A percentile compares a stretch with the other conserved stretches of the same genome.
Conservation (phyloP, 2,888 invertebrate species). For the Troilus luridus region DNA sequence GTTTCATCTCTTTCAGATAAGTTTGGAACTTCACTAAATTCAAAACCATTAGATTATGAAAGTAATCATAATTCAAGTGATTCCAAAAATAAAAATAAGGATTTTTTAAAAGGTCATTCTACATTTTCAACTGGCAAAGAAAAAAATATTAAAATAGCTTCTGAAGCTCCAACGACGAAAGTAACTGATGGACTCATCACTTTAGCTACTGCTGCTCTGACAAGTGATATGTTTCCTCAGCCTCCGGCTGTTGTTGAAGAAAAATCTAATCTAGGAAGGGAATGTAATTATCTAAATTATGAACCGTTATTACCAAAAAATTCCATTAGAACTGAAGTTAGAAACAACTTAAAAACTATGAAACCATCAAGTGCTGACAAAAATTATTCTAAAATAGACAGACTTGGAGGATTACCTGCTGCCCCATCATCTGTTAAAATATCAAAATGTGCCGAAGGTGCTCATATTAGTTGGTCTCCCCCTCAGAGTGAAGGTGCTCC, state of each 20-base stretch:
- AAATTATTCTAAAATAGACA: not conserved
- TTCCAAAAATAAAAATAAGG: not conserved
- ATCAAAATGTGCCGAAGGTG: constrained; percentile 92
- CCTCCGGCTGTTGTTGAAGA: not conserved
- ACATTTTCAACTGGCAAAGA: not conserved
- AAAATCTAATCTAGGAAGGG: not conserved
- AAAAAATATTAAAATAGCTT: not conserved
- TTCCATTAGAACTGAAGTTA: not conserved
- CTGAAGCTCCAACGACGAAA: not conserved
- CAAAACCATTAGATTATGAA: not conserved
- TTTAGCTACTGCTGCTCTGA: constrained; percentile 26
- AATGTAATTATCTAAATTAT: constrained; percentile 39
- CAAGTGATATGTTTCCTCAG: not conserved
- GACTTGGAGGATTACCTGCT: constrained; percentile 84
- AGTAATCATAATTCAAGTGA: not conserved
- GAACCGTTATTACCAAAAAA: not conserved
- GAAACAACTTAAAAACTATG: not conserved
- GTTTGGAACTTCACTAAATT: not conserved
- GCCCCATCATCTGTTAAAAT: constrained; percentile 98
- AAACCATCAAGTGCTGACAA: not conserved
- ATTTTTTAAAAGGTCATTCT: not conserved
- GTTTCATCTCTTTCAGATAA: not conserved
- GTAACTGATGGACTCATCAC: constrained; percentile 28
- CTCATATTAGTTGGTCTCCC: constrained; percentile 97
- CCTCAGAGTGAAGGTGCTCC: constrained; percentile 87